Percentiles rank a stretch among this genome's conserved stretches.
Evolutionary conservation across 2,113 vertebrate genomes (phyloP).

Genomic region (Coryphaenoides rupestris): DNA sequence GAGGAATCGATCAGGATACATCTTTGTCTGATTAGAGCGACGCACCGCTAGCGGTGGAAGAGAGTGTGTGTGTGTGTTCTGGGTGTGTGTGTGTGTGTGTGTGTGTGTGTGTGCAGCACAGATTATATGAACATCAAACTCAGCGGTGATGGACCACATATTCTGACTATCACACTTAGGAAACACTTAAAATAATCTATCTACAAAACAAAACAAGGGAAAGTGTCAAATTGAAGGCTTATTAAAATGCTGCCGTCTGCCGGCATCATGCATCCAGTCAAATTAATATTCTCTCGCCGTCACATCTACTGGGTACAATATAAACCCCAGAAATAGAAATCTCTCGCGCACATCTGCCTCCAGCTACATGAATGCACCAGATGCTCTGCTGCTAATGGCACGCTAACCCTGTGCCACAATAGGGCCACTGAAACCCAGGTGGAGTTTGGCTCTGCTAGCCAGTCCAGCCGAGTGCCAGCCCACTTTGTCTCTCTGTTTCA

Average conservation of each 20-base stretch:
- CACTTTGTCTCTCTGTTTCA: not conserved
- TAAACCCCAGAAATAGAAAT: slow-evolving; percentile 46
- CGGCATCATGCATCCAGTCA: no score
- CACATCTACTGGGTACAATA: no score
- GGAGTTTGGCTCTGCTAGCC: slow-evolving; percentile 47
- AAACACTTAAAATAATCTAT: no score
- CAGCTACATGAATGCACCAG: slow-evolving; percentile 45
- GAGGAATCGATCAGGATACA: slow-evolving; percentile 58
- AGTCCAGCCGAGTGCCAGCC: not conserved
- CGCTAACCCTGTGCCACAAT: slow-evolving; percentile 46
- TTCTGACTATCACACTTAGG: no score
- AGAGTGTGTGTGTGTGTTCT: slow-evolving; percentile 14
- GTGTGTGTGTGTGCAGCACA: no score
- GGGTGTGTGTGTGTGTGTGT: slow-evolving; percentile 5
- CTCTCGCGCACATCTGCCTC: slow-evolving; percentile 49
- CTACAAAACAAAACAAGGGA: no score
- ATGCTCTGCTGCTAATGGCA: slow-evolving; percentile 57
- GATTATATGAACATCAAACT: no score
- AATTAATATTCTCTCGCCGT: no score
- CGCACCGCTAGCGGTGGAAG: slow-evolving; percentile 13
- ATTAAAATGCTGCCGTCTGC: no score
- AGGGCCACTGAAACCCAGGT: slow-evolving; percentile 36
- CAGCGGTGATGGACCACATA: no score
- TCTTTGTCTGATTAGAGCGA: slow-evolving; percentile 65
- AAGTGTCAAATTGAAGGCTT: no score